Evolutionary conservation across 2,888 invertebrate genomes (phyloP), one percentile per base, ranked within the genome.

Genomic region (Coleophora flavipennella): DNA sequence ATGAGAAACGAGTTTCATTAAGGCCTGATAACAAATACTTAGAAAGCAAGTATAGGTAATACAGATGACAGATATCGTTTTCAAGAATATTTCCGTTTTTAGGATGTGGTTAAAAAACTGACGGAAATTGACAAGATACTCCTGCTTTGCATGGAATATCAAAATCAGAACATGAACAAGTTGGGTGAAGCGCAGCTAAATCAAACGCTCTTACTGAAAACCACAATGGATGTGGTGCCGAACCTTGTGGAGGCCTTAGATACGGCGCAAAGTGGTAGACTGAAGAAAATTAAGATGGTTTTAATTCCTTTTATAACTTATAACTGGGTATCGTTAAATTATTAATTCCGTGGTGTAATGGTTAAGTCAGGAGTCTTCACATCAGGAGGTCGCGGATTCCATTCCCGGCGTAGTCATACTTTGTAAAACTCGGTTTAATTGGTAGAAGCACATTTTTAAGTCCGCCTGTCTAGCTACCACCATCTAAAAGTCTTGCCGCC

Each of bases 81-180:
- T 29, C n/a, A 9, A 8, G 10, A 11, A 31, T 20, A 3, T 27
- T 1, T 31, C 20, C n/a, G 27, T 40, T 66, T 69, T 20, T 55
- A 91, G 90, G 86, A 86, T 40, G 80, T 88, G 2, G 67, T 93
- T 33, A 86, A 87, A 45, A 89, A 91, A 53, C 85, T 96, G 42
- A 76, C 88, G 2, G 93, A 94, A 48, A 87, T 95, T n/a, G 95
- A 96, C 56, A 90, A 90, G 58, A 85, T 96, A 12, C 75, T 96
- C 11, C 85, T 90, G 3, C 59, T 86, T 6, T 85, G 85, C 48
- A 67, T 85, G 47, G 80, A 84, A 40, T 54, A 71, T 0, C 67
- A 70, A 1, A 76, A 78, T 87, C 57, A 87, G 85, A 65, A 87
- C 75, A 62, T 75, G 45, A 72, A 71, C 31, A 73, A 73, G 49